phyloP scores from a whole-genome alignment of 2,888 invertebrate genomes.

The Oegoconia quadripuncta region DNA sequence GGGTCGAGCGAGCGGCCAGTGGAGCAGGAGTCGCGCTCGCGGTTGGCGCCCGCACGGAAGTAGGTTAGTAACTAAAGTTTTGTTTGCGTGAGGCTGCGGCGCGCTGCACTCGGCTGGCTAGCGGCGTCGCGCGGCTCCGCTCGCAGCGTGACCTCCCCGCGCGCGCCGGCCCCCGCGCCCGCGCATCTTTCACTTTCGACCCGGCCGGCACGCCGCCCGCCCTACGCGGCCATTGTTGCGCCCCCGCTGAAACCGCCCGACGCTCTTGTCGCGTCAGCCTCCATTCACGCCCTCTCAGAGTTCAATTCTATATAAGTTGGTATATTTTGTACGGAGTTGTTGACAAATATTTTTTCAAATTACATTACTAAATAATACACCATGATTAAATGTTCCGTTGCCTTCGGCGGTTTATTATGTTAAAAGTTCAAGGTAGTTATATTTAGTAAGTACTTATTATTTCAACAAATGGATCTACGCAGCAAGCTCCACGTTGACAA shows the following conservation, averaged over 20 bases:
- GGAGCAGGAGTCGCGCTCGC: constrained; percentile 56
- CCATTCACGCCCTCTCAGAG: constrained; percentile 26
- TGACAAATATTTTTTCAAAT: too few relatives aligned
- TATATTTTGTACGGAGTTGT: too few relatives aligned
- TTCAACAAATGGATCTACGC: too few relatives aligned
- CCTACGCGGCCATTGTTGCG: constrained; percentile 38
- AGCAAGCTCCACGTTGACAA: too few relatives aligned
- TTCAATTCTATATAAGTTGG: too few relatives aligned
- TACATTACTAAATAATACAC: too few relatives aligned
- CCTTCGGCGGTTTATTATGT: background rate
- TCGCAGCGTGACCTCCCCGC: constrained; percentile 28
- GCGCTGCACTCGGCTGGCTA: constrained; percentile 60
- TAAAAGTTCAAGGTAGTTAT: too few relatives aligned
- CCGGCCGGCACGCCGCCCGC: constrained; percentile 43
- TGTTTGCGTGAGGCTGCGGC: constrained; percentile 79
- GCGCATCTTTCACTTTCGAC: constrained; percentile 69
- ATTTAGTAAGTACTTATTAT: too few relatives aligned
- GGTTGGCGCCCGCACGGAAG: constrained; percentile 77
- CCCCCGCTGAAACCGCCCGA: constrained; percentile 28
- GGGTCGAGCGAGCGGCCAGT: constrained; percentile 38
- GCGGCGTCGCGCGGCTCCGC: constrained; percentile 44
- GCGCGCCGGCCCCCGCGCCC: constrained; percentile 39
- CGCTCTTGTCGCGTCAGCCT: constrained; percentile 24
- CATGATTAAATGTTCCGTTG: too few relatives aligned
- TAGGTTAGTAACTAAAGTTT: constrained; percentile 79